A percentile compares a stretch with the other conserved stretches of the same genome.
Conservation (phyloP, 2,113 vertebrate species). For the cattle (Bos taurus) region ARS-UCD2.0 NC_037343.1:79335001-79335500, state of each 20-base stretch:
- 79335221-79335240: background rate
- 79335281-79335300: background rate
- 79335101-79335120: accelerated
- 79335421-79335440: background rate
- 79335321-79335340: background rate
- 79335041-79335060: background rate
- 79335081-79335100: background rate
- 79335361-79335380: background rate
- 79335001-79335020: background rate
- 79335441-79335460: background rate
- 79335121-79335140: accelerated
- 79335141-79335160: background rate
- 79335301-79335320: background rate
- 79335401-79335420: background rate
- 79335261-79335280: background rate
- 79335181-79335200: background rate
- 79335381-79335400: background rate
- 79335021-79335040: background rate
- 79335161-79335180: background rate
- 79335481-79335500: background rate
- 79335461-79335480: background rate
- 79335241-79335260: background rate
- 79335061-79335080: background rate
- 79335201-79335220: no score
- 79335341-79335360: background rate